Percentiles rank a stretch among this genome's conserved stretches.
Evolutionary conservation across 2,797 vertebrate genomes (phyloP).

Genomic region (Neosilurus mollespiculum): DNA sequence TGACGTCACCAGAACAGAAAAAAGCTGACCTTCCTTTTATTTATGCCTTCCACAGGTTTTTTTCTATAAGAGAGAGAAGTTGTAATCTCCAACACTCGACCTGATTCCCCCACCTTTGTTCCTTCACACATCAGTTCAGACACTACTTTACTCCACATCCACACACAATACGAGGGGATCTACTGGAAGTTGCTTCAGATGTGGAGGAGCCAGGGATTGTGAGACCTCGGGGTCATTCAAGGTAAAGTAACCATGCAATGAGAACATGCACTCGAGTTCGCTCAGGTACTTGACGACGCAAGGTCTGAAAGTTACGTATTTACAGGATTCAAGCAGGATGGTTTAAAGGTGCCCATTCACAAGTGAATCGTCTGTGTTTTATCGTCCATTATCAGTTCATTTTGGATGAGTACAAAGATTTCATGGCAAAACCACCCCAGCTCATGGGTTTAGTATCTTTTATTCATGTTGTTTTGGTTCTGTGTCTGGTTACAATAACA

Average conservation of each 20-base stretch:
- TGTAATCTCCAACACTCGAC: background rate
- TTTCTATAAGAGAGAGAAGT: slow-evolving; percentile 35
- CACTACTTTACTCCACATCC: slow-evolving; percentile 40
- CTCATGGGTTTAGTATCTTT: too few species aligned
- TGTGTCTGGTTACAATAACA: too few species aligned
- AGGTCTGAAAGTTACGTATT: slow-evolving; percentile 2
- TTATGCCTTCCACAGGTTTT: slow-evolving; percentile 54
- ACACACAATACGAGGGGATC: slow-evolving; percentile 43
- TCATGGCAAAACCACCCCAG: too few species aligned
- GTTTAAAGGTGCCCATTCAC: background rate
- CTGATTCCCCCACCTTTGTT: slow-evolving; percentile 6
- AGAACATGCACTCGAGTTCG: background rate
- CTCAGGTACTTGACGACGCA: background rate
- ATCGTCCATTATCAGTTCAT: too few species aligned
- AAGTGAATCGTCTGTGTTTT: too few species aligned
- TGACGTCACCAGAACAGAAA: background rate
- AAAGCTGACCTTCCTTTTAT: slow-evolving; percentile 24
- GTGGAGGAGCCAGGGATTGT: slow-evolving; percentile 56
- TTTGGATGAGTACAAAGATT: too few species aligned
- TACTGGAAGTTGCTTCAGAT: slow-evolving; percentile 55
- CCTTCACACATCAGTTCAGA: background rate
- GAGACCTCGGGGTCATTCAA: slow-evolving; percentile 62
- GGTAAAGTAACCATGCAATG: slow-evolving; percentile 46
- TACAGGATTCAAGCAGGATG: background rate
- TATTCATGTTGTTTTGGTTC: too few species aligned